Percentiles rank a stretch among this genome's conserved stretches.
Evolutionary conservation across 92 coral and sea anemone species (phyloP).

Genomic region (Palythoa grandis): DNA sequence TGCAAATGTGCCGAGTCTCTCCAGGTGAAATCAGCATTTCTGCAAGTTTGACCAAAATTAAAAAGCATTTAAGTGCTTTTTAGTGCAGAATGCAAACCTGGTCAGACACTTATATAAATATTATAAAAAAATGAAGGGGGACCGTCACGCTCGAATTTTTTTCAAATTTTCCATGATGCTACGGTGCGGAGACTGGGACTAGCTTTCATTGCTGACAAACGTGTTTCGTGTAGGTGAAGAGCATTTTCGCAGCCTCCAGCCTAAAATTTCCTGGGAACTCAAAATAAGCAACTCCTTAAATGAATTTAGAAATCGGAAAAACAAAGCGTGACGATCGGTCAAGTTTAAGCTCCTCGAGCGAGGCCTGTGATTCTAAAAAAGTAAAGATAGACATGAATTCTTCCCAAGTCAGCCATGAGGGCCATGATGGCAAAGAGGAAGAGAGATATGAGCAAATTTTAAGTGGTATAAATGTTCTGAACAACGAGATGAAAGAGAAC

Average conservation of each 20-base stretch:
- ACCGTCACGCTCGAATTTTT: too few relatives aligned
- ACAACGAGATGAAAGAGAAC: background rate
- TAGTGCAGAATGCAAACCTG: too few relatives aligned
- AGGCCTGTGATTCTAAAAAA: background rate
- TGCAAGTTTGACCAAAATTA: too few relatives aligned
- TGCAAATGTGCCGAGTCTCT: too few relatives aligned
- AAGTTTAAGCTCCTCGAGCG: background rate
- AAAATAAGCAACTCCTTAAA: background rate
- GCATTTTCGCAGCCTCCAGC: constrained; percentile 2
- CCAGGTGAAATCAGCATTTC: too few relatives aligned
- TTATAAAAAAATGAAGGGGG: too few relatives aligned
- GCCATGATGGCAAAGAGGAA: background rate
- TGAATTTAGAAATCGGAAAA: background rate
- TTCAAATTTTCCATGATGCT: too few relatives aligned
- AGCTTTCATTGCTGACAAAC: background rate
- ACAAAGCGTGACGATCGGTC: background rate
- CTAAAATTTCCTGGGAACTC: background rate
- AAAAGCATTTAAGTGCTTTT: too few relatives aligned
- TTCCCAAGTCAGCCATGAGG: constrained; percentile 1
- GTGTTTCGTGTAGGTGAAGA: background rate
- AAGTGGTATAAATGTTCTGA: background rate
- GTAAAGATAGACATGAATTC: too few relatives aligned
- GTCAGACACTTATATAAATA: too few relatives aligned
- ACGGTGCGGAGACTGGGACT: background rate
- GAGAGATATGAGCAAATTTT: background rate